phyloP scores from a whole-genome alignment of 1,140 invertebrate species.

The Sinella curviseta region DNA sequence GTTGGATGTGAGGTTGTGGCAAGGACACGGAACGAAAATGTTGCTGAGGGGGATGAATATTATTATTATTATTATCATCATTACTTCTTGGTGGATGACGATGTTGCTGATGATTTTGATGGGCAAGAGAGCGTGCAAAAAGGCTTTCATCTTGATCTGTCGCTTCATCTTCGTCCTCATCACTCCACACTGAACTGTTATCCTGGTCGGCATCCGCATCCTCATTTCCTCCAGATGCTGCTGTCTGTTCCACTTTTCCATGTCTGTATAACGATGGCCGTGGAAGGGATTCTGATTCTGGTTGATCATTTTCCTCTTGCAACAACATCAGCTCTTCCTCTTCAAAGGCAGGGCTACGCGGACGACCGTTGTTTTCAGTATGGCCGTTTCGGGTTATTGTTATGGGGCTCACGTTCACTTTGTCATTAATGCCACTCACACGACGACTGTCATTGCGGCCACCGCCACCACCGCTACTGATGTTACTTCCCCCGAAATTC shows the following conservation, averaged over 20 bases:
- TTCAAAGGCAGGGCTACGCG: too few relatives aligned
- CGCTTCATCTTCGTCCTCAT: conserved; percentile 3
- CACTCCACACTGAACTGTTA: background rate
- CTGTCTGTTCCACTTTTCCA: background rate
- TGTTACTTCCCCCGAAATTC: too few relatives aligned
- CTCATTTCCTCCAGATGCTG: background rate
- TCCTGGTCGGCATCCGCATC: background rate
- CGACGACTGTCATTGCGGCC: background rate
- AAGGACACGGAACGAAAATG: background rate
- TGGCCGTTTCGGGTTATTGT: background rate
- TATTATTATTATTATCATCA: background rate
- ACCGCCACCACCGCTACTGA: background rate
- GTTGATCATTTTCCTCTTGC: background rate
- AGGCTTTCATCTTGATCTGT: conserved; percentile 20
- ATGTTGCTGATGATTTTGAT: background rate
- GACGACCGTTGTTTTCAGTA: background rate
- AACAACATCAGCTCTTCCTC: background rate
- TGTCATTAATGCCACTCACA: background rate
- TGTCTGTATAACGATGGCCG: background rate
- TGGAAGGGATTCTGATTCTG: background rate
- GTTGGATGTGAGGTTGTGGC: background rate
- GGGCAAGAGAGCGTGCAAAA: background rate
- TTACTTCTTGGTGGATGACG: background rate
- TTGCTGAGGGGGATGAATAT: too few relatives aligned
- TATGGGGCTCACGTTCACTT: background rate